Base-by-base conservation (phyloP, 2,113 vertebrate genomes). In the Sardina pilchardus region DNA sequence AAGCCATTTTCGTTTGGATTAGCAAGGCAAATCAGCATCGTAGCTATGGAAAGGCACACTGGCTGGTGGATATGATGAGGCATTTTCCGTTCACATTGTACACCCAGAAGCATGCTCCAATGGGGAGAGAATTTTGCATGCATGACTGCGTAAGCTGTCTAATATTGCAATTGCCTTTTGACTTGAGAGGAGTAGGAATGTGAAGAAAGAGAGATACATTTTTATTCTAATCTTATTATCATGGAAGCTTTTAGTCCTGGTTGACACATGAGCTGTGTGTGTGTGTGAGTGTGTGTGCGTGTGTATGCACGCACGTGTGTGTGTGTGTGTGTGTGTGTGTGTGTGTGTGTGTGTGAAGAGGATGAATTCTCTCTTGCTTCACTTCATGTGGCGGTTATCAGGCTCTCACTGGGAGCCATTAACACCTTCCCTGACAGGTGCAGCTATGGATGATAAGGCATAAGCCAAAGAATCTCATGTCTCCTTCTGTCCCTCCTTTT, bases 341-440 rank as follows among this genome's bases (percentile, higher is more conserved):
- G 12, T 43, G 81, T 83, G 59, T 81, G 85, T 14, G 83, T 83
- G 14, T 34, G 1, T 83, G 71, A 78, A 36, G 71, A 36, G 71
- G 3, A 30, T 78, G 34, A 78, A 34, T 39, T 78, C 14, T 9
- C 59, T n/a, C 59, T 6, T 24, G 59, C 59, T 78, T 3, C 0
- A 34, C n/a, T 71, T 34, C 63, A 34, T 26, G 30, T 30, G 26
- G 63, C 14, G 26, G 63, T 71, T 71, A 34, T 71, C 26, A 24
- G 30, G 71, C 30, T 34, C 71, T 78, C 71, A 78, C 10, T 78
- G 12, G 30, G 39, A 78, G 34, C 71, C 71, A 78, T 78, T 78
- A 16, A 34, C 34, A 78, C 71, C 71, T 78, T 78, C 30, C 71
- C 71, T 36, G 12, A 36, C 71, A 78, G 30, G 71, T 39, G 71